These are phyloP conservation scores for Reticulitermes lucifugus DNA, from an alignment of 2,888 invertebrate genomes.

Conservation along the genomic window DNA sequence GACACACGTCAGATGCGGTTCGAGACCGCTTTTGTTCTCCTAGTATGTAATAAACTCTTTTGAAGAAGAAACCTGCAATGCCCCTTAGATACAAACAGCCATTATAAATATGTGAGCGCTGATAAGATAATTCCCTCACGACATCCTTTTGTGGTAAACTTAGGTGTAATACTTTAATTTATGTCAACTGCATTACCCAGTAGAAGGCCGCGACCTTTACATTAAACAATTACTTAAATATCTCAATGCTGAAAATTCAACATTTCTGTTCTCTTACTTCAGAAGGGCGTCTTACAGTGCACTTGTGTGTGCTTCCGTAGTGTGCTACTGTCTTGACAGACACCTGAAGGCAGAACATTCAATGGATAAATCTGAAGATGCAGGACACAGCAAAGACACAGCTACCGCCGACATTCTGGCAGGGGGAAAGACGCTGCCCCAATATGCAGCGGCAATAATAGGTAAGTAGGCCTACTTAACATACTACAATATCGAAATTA, in stretches of 20 bases:
- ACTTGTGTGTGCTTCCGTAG: no score
- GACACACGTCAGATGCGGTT: no score
- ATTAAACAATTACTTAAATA: not conserved
- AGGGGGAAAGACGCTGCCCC: not conserved
- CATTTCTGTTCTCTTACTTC: not conserved
- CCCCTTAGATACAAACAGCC: no score
- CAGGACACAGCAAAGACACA: not conserved
- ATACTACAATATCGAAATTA: no score
- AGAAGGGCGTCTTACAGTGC: not conserved
- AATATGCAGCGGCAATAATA: conserved; percentile 2
- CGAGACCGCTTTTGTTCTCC: no score
- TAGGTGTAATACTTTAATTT: not conserved
- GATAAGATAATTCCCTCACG: not conserved
- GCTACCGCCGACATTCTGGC: no score
- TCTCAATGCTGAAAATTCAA: not conserved
- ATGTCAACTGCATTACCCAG: not conserved
- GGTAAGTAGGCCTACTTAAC: not conserved
- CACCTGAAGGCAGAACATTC: no score
- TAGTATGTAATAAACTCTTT: not conserved
- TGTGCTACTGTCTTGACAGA: no score
- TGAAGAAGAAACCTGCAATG: not conserved
- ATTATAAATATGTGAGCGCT: not conserved
- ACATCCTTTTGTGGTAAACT: not conserved
- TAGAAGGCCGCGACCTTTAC: not conserved
- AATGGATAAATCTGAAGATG: not conserved